Base-by-base conservation (phyloP, 2,797 vertebrate genomes). In the Paedocypris micromegethes region DNA sequence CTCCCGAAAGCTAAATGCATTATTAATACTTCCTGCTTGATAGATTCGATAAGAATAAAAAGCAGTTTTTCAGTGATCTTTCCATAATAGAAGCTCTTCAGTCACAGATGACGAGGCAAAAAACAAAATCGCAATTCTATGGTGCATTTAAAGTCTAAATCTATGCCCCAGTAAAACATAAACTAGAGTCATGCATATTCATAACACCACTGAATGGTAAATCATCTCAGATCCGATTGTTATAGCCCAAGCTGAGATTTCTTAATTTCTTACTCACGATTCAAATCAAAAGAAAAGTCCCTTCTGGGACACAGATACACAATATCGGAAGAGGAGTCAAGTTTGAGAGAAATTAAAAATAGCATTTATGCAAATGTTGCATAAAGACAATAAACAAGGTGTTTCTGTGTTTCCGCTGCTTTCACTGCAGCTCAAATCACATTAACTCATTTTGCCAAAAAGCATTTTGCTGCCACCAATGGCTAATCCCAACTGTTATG, bases 11-110 rank as follows among this genome's bases (percentile, higher is more conserved):
- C 61, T 69, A 74, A 65, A 74, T 74, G 47, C 60, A 70, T 70
- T 70, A 70, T 70, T 70, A 74, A 74, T 74, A 58, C 46, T 64
- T 74, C 58, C 52, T 65, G 51, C 72, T 60, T 59, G 63, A 65
- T 74, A 60, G 50, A 66, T 68, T 64, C 53, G 55, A 69, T 64
- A 64, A 65, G 46, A 63, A 55, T 65, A 38, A 55, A 58, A 68
- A 53, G 39, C 9, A 5, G 61, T 54, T 61, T 49, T 58, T 54
- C 41, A 61, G 62, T 23, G 51, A 64, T 73, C 54, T 74, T 53
- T 48, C 23, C 47, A 70, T 58, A 68, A 69, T 58, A 74, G 58
- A 49, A 54, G 45, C 50, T 56, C 59, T 64, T 74, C 57, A 40
- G 57, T 55, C 57, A 64, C 44, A 45, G 56, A 68, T 68, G 58